phyloP scores from a whole-genome alignment of 30 jellyfish, hydroid and myxozoan genomes.

The Hydractinia echinata region DNA sequence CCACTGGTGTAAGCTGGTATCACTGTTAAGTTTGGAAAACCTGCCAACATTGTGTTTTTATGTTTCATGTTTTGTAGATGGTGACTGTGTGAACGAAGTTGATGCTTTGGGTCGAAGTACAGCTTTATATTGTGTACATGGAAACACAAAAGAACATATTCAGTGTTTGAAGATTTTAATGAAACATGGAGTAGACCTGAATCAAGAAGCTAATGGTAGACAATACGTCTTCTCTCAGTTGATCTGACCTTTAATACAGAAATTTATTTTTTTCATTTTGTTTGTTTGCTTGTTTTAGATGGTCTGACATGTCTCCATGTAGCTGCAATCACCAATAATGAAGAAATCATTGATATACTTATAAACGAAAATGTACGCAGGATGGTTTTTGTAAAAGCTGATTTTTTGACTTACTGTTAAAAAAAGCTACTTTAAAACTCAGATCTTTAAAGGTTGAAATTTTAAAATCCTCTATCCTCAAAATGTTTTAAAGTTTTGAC shows the following conservation, averaged over 20 bases:
- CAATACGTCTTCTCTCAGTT: neutral
- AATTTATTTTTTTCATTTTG: neutral
- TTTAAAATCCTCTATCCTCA: too few relatives aligned
- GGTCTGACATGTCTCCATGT: constrained; percentile 71
- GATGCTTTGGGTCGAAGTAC: constrained; percentile 93
- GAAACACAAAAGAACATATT: constrained; percentile 58
- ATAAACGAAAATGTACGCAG: constrained; percentile 37
- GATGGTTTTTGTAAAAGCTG: neutral
- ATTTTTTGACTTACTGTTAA: neutral
- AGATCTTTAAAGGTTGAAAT: too few relatives aligned
- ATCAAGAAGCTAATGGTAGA: constrained; percentile 80
- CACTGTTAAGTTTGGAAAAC: too few relatives aligned
- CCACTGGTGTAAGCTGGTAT: too few relatives aligned
- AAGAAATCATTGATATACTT: constrained; percentile 37
- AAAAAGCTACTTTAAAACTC: neutral
- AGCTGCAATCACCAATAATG: constrained; percentile 49
- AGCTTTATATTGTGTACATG: constrained; percentile 73
- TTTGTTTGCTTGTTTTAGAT: constrained; percentile 22
- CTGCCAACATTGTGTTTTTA: too few relatives aligned
- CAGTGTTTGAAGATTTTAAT: constrained; percentile 54
- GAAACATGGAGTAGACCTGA: constrained; percentile 63
- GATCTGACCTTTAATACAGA: neutral
- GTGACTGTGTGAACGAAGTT: constrained; percentile 51
- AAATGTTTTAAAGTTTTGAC: too few relatives aligned
- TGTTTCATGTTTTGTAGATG: neutral